Percentiles rank a stretch among this genome's conserved stretches.
phyloP scores from a whole-genome alignment of 2,113 vertebrate genomes.

The Hypocryptadius cinnamomeus region DNA sequence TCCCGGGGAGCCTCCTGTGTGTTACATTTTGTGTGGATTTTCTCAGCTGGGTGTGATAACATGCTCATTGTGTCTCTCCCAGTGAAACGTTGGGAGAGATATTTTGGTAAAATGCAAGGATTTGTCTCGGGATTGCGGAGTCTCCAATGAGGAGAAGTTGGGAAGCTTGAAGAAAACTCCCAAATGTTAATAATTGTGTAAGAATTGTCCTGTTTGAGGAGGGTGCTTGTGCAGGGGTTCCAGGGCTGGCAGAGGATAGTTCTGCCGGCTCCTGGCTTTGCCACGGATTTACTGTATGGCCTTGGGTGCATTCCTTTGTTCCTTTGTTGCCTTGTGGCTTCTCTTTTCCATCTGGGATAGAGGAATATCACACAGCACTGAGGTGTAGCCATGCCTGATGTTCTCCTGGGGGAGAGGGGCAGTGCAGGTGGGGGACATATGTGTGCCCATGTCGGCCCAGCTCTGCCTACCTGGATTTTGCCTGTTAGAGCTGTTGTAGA shows the following conservation, averaged over 20 bases:
- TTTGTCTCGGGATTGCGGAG: rapidly evolving
- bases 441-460: neutral
- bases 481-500: neutral
- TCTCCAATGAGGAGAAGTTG: neutral
- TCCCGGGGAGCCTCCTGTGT: neutral
- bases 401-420: neutral
- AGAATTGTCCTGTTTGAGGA: neutral
- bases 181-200: neutral
- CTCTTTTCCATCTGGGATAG: neutral
- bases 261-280: neutral
- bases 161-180: neutral
- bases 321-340: neutral
- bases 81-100: neutral
- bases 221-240: neutral
- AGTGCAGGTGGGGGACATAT: rapidly evolving
- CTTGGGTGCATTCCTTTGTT: neutral
- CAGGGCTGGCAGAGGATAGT: neutral
- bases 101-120: neutral
- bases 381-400: rapidly evolving
- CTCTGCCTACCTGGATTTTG: neutral
- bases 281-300: neutral
- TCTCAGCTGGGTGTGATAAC: neutral
- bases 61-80: neutral
- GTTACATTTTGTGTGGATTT: rapidly evolving
- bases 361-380: neutral